These are phyloP conservation scores for Hirtodrosophila duncani DNA, from an alignment of 2,888 invertebrate genomes.

Conservation along the genomic window DNA sequence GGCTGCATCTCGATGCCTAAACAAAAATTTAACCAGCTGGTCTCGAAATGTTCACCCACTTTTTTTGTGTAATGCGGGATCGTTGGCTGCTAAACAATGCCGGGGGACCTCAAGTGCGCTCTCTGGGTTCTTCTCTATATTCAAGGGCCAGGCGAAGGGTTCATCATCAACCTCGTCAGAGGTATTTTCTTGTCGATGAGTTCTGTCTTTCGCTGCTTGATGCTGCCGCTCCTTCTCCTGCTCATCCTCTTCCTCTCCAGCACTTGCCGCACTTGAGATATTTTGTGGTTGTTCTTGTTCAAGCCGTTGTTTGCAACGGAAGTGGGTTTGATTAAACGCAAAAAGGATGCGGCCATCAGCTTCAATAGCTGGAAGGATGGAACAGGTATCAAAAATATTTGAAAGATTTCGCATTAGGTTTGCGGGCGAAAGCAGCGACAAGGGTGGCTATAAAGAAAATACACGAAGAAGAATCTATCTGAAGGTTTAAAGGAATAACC, in stretches of 20 bases:
- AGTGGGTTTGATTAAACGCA: constrained; percentile 71
- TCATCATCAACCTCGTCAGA: constrained; percentile 58
- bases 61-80: constrained; percentile 40
- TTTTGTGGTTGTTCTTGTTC: constrained; percentile 70
- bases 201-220: constrained; percentile 56
- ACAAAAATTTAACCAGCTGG: constrained; percentile 10
- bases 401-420: no score
- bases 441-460: no score
- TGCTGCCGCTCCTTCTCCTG: not conserved
- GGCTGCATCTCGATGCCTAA: constrained; percentile 35
- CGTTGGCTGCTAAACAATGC: constrained; percentile 46
- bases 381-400: not conserved
- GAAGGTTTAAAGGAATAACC: no score
- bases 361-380: constrained; percentile 13
- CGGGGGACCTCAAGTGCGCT: constrained; percentile 44
- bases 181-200: constrained; percentile 68
- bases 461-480: no score
- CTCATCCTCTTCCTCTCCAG: constrained; percentile 11
- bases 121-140: constrained; percentile 50
- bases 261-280: constrained; percentile 70
- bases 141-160: constrained; percentile 65
- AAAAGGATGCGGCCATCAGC: constrained; percentile 32
- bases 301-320: constrained; percentile 71
- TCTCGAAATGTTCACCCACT: constrained; percentile 49
- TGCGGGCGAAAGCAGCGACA: no score